phyloP scores from a whole-genome alignment of 2,113 vertebrate genomes.

The Heterotis niloticus region DNA sequence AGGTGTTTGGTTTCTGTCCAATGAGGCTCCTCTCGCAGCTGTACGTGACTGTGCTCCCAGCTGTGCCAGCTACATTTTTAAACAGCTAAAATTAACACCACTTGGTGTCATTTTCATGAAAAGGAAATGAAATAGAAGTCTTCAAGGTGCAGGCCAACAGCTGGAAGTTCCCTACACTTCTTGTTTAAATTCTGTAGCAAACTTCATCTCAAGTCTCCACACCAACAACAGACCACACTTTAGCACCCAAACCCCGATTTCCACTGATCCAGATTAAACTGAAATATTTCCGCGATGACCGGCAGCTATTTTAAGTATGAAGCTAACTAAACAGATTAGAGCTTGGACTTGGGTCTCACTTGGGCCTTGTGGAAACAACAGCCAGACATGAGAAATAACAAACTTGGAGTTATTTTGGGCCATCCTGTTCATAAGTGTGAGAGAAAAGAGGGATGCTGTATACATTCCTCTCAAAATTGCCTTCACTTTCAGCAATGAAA shows the following conservation, averaged over 20 bases:
- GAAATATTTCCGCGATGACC: conserved; percentile 74
- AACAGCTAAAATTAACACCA: conserved; percentile 15
- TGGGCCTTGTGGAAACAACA: conserved; percentile 24
- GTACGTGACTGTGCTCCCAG: conserved; percentile 21
- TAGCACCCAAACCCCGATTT: conserved; percentile 57
- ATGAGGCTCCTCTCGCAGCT: neutral
- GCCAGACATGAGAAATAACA: conserved; percentile 40
- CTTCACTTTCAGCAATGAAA: neutral
- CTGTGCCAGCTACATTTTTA: conserved; percentile 19
- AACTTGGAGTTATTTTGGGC: conserved; percentile 37
- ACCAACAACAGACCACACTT: conserved; percentile 66
- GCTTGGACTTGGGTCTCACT: conserved; percentile 49
- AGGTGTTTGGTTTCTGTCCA: conserved; percentile 25
- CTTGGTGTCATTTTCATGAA: conserved; percentile 21
- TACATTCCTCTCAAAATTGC: neutral
- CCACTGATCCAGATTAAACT: conserved; percentile 52
- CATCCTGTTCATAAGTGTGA: conserved; percentile 8
- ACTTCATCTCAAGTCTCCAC: conserved; percentile 28
- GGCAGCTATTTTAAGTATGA: conserved; percentile 63
- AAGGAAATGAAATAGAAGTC: conserved; percentile 22
- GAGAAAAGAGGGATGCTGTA: neutral
- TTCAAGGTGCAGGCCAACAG: neutral
- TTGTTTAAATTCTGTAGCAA: neutral
- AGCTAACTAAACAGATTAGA: conserved; percentile 54
- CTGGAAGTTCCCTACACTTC: conserved; percentile 8